Conservation (phyloP, 2,888 invertebrate species). For the Pecten maximus region DNA sequence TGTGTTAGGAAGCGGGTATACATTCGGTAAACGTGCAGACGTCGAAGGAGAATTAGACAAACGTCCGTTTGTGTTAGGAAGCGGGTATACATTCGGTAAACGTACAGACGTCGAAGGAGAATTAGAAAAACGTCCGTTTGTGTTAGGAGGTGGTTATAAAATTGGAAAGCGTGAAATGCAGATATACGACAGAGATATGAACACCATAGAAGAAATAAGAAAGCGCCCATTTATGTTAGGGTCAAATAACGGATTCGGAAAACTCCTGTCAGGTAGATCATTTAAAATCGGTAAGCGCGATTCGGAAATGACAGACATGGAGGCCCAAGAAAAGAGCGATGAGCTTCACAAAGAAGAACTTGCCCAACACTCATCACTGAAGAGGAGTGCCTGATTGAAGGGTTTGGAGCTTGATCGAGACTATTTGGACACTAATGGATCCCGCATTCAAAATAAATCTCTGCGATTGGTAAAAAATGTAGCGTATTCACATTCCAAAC, state of each 20-base stretch:
- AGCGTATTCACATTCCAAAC: not conserved
- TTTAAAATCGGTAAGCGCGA: not conserved
- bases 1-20: not conserved
- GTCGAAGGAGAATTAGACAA: too few species aligned
- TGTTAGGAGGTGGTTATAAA: constrained; percentile 20
- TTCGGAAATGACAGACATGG: not conserved
- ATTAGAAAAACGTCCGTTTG: constrained; percentile 22
- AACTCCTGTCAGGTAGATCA: not conserved
- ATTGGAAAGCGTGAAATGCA: constrained; percentile 28
- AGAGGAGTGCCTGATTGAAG: not conserved
- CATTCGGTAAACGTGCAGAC: too few species aligned
- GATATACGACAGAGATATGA: not conserved
- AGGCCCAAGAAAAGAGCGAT: not conserved
- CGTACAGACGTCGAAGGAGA: not conserved
- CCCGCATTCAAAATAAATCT: constrained; percentile 1
- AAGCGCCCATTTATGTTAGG: constrained; percentile 36
- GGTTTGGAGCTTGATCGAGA: not conserved
- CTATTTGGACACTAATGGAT: not conserved
- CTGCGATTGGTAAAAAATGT: not conserved
- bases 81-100: not conserved
- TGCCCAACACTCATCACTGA: not conserved
- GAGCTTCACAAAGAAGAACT: not conserved
- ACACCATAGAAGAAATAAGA: not conserved
- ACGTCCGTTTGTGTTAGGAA: not conserved
- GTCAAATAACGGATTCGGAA: not conserved